Evolutionary conservation across 2,113 vertebrate genomes (phyloP).

Genomic region (Aix galericulata): DNA sequence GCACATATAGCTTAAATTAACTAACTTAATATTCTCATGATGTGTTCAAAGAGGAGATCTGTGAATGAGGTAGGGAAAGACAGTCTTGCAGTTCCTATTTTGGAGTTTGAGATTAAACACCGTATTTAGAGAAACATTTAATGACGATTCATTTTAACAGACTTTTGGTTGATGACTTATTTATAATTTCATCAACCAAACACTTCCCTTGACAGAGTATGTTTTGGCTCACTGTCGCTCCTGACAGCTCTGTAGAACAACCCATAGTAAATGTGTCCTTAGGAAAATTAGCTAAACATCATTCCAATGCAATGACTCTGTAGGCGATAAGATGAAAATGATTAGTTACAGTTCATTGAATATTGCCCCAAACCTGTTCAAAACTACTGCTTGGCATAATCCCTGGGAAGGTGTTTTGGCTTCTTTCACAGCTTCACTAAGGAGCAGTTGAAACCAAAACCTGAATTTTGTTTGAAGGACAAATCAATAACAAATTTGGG

Average conservation of each 20-base stretch:
- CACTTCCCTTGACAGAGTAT: slow-evolving; percentile 62
- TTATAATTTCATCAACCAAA: slow-evolving; percentile 73
- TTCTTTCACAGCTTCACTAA: neutral
- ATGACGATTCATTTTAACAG: slow-evolving; percentile 75
- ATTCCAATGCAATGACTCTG: slow-evolving; percentile 55
- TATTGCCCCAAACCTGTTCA: neutral
- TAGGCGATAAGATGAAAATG: slow-evolving; percentile 32
- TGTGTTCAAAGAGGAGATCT: slow-evolving; percentile 78
- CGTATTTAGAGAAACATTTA: slow-evolving; percentile 60
- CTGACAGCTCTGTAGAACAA: slow-evolving; percentile 57
- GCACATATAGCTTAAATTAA: slow-evolving; percentile 73
- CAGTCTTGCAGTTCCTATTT: slow-evolving; percentile 69
- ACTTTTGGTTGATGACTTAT: slow-evolving; percentile 72
- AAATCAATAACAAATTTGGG: neutral
- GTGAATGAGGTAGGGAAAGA: slow-evolving; percentile 72
- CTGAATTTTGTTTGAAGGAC: neutral
- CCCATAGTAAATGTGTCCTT: slow-evolving; percentile 34
- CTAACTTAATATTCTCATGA: slow-evolving; percentile 75
- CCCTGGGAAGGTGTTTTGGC: neutral
- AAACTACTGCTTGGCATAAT: slow-evolving; percentile 34
- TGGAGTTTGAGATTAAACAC: slow-evolving; percentile 72
- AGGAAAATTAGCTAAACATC: slow-evolving; percentile 58
- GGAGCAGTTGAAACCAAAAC: slow-evolving; percentile 14
- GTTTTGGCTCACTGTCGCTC: slow-evolving; percentile 62
- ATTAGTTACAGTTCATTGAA: slow-evolving; percentile 27